Evolutionary conservation across 2,797 vertebrate genomes (phyloP).

Genomic region (Taeniopygia guttata): DNA sequence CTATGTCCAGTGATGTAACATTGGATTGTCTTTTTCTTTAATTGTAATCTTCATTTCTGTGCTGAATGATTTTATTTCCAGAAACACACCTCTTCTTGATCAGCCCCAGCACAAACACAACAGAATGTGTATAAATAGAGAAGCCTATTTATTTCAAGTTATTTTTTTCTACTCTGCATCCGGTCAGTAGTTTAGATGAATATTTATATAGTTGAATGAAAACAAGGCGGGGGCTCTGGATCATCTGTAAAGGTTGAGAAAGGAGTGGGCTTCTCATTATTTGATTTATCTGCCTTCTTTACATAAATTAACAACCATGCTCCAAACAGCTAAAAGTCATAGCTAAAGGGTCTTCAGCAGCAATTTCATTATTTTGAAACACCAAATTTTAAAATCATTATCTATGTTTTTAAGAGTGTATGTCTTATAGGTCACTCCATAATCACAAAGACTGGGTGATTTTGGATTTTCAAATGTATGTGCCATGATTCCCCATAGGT

Average conservation of each 20-base stretch:
- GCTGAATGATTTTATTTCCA: neutral
- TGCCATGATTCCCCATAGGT: neutral
- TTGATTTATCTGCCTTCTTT: neutral
- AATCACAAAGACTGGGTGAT: neutral
- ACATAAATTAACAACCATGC: neutral
- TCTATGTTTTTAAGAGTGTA: neutral
- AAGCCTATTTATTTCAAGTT: conserved; percentile 6
- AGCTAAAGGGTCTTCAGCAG: neutral
- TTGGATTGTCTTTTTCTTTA: neutral
- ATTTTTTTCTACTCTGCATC: neutral
- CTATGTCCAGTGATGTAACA: neutral
- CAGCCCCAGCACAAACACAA: neutral
- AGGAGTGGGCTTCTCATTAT: neutral
- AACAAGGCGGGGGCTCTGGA: neutral
- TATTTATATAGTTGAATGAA: neutral
- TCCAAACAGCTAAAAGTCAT: neutral
- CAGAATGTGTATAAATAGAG: conserved; percentile 7
- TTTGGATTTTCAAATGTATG: neutral
- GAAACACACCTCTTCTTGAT: neutral
- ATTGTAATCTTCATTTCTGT: neutral
- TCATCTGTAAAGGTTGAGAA: neutral
- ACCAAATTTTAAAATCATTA: neutral
- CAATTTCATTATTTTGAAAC: neutral
- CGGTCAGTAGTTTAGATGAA: neutral
- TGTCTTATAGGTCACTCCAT: neutral